Percentiles rank a stretch among this genome's conserved stretches.
These are phyloP conservation scores for Stenoptilia bipunctidactyla DNA, from an alignment of 2,888 invertebrate species.

Conservation along the genomic window DNA sequence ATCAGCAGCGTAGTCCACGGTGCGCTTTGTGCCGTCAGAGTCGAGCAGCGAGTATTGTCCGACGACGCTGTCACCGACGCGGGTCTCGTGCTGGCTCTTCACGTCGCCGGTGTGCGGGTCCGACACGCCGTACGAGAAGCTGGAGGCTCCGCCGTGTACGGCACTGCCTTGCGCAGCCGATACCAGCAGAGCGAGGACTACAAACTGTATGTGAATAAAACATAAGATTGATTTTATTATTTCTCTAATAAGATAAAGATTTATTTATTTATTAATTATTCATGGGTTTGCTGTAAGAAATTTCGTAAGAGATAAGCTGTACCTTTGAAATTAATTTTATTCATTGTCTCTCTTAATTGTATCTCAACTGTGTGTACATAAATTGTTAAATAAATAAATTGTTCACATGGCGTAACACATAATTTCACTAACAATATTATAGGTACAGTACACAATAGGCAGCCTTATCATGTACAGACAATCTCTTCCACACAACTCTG, in stretches of 20 bases:
- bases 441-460: too few relatives aligned
- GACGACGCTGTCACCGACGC: slow-evolving; percentile 40
- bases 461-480: too few relatives aligned
- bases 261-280: too few relatives aligned
- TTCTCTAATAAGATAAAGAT: too few relatives aligned
- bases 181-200: slow-evolving; percentile 23
- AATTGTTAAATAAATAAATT: too few relatives aligned
- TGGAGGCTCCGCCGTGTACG: slow-evolving; percentile 19
- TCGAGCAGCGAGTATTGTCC: slow-evolving; percentile 48
- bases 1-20: slow-evolving; percentile 49
- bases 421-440: too few relatives aligned
- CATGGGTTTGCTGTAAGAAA: too few relatives aligned
- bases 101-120: slow-evolving; percentile 49
- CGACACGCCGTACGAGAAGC: slow-evolving; percentile 45
- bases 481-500: too few relatives aligned
- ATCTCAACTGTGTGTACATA: not conserved
- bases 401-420: too few relatives aligned
- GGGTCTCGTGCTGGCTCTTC: slow-evolving; percentile 44
- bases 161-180: slow-evolving; percentile 22
- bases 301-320: not conserved
- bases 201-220: slow-evolving; percentile 16
- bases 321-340: not conserved
- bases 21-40: slow-evolving; percentile 46
- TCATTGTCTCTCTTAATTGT: not conserved
- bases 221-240: too few relatives aligned